Base-by-base conservation (phyloP, 2,797 vertebrate species). In the Danio tinwini region DNA sequence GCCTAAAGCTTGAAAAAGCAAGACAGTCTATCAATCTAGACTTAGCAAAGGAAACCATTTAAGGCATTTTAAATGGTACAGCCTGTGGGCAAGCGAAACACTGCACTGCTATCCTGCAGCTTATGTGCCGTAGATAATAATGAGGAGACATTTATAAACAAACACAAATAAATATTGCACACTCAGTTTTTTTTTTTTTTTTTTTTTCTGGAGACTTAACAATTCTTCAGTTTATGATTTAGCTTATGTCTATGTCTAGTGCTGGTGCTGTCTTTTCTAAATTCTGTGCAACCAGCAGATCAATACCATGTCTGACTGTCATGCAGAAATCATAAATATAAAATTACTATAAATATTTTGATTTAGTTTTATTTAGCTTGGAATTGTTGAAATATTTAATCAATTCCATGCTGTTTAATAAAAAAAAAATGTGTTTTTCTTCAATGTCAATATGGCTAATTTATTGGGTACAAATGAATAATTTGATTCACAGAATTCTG, bases 1-100 rank as follows among this genome's bases (percentile, higher is more conserved):
- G 82, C 85, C 76, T 37, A 53, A 67, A 84, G 87, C 83, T 83
- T 81, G 71, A 74, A 79, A 76, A 68, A 40, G 44, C 52, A 81
- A 65, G 56, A 39, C 21, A 81, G 70, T 85, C 85, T 74, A 82
- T 88, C 84, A 85, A 74, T 88, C 68, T 74, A 81, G 74, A 61
- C 62, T 80, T 81, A 78, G 61, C 58, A 45, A 72, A 79, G 67
- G 64, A 82, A 58, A 63, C 61, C 61, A 69, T 84, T 82, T 82
- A 82, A 80, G 74, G 37, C 29, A 62, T 85, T 80, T 84, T 76
- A 82, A 83, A 77, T 79, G 64, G 68, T 69, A 55, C 49, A 55
- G 45, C 72, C 59, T 83, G 58, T 16, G 7, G 76, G 78, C 74
- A 40, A 59, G 52, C 10, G 16, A 61, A 68, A 69, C 69, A 37